A percentile compares a stretch with the other conserved stretches of the same genome.
Evolutionary conservation across 1,140 invertebrate species (phyloP).

Genomic region (Bombus difficillimus): DNA sequence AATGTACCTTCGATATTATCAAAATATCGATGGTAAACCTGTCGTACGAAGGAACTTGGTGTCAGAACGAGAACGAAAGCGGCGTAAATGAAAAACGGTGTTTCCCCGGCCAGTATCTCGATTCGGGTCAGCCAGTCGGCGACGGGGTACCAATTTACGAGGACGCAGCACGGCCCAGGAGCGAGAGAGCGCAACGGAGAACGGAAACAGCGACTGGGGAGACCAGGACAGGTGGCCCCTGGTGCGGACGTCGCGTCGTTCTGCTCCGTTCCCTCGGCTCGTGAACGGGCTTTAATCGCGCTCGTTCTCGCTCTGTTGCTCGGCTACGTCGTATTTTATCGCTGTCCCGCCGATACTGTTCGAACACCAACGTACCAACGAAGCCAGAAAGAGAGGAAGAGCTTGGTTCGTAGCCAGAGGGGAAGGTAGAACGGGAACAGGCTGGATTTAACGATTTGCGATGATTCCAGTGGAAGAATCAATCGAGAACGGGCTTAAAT

Average conservation of each 20-base stretch:
- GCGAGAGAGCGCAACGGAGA: slow-evolving; percentile 23
- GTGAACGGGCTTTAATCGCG: slow-evolving; percentile 57
- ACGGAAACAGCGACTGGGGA: slow-evolving; percentile 45
- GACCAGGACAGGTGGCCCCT: slow-evolving; percentile 52
- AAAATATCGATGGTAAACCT: neutral
- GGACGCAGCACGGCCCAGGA: neutral
- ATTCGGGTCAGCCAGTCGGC: slow-evolving; percentile 52
- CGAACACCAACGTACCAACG: neutral
- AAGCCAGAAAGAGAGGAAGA: neutral
- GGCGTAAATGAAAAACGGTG: slow-evolving; percentile 29
- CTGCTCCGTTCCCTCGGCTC: slow-evolving; percentile 36
- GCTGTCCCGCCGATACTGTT: neutral
- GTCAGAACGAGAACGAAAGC: slow-evolving; percentile 33
- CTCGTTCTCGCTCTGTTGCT: slow-evolving; percentile 43
- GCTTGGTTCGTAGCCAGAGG: neutral
- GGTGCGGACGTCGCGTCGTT: slow-evolving; percentile 35
- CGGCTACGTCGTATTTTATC: slow-evolving; percentile 45
- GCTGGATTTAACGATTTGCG: slow-evolving; percentile 45
- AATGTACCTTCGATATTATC: neutral
- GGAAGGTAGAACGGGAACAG: neutral
- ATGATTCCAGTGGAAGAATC: neutral
- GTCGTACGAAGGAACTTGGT: neutral
- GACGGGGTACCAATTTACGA: slow-evolving; percentile 50
- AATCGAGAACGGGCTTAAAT: neutral
- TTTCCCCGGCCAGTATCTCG: slow-evolving; percentile 13